Evolutionary conservation across 2,113 vertebrate genomes (phyloP), one percentile per base, ranked within the genome.

Genomic region (Chloebia gouldiae): DNA sequence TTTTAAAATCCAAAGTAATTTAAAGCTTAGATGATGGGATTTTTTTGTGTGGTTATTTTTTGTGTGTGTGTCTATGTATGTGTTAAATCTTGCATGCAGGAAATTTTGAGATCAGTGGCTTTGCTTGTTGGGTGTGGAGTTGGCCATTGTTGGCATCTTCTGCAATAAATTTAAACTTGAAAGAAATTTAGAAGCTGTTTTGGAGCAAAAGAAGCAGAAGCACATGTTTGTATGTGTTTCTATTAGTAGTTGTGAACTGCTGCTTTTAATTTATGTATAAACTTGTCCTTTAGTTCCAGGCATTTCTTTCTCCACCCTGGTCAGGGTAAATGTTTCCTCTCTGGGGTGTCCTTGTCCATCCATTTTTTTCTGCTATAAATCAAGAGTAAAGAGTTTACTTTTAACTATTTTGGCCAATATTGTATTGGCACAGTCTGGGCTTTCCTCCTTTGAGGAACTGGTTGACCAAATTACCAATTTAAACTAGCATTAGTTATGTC

Each of bases 1-100:
- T 97, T 93, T 94, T 86, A 92, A 97, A 95, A 96, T 92, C 93
- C 89, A 35, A 81, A 96, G 92, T 92, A 93, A 95, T 95, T 96
- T 97, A 91, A 94, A 89, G 95, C 94, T 95, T 86, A 93, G 91
- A 90, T 2, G 56, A 77, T 91, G 65, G 44, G 9, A 2, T 40
- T 27, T 76, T 76, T 70, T 45, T 59, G 30, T 77, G 59, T 44
- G 40, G 15, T 11, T 11, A 22, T 56, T 54, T 70, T 37, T 49
- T 54, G 19, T 81, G 27, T 59, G 28, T 90, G 39, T 76, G 18
- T 90, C 2, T 75, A 28, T 90, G 44, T 42, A 33, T 91, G 53
- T 72, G 59, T 91, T 92, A 94, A 88, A 56, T 91, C 77, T 88
- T 79, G 51, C 77, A 64, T 37, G 54, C 51, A 76, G 77, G 51